Base-by-base conservation (phyloP, 2,888 invertebrate species). In the Coecobrya sp. region DNA sequence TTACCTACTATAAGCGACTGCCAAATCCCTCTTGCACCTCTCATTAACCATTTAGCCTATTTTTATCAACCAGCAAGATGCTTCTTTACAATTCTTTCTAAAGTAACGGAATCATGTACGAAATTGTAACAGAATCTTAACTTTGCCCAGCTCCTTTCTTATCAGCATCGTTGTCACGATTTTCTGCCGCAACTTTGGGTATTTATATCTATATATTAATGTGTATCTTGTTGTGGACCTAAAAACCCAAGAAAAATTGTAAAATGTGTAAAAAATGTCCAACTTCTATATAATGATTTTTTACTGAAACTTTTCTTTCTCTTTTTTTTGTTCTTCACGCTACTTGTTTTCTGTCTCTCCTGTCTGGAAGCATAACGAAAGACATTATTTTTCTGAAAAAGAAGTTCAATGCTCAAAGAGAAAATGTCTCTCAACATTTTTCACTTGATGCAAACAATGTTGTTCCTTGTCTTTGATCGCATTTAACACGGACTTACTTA, bases 41-140 rank as follows among this genome's bases (percentile, higher is more conserved):
- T 92, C 92, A 92, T 92, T 92, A 92, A 89, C 85, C 62, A 89
- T 89, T 92, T 92, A 89, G 92, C 92, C 92, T 92, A 92, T 92
- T 92, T 92, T 89, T 92, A 92, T 89, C 92, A 84, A n/a, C 45
- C 22, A 84, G 45, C 45, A 27, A 19, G 27, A 8, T 49, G 1
- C 49, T 42, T n/a, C 79, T 81, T 30, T 59, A 55, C 52, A 65
- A 49, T 19, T 59, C 52, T 81, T n/a, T 27, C 13, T 55, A 22
- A 55, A 16, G 55, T 25, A 76, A 49, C 76, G 76, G 49, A 76
- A 86, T n/a, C 10, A 42, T n/a, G 19, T 19, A 73, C 2, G 42
- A 42, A 25, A 73, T 13, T 42, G 19, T 42, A 27, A 65, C 5
- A 22, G n/a, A 49, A 49, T 86, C 45, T 86, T 86, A 19, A 45